Evolutionary conservation across 2,797 vertebrate genomes (phyloP).

Genomic region (Zalophus californianus): DNA sequence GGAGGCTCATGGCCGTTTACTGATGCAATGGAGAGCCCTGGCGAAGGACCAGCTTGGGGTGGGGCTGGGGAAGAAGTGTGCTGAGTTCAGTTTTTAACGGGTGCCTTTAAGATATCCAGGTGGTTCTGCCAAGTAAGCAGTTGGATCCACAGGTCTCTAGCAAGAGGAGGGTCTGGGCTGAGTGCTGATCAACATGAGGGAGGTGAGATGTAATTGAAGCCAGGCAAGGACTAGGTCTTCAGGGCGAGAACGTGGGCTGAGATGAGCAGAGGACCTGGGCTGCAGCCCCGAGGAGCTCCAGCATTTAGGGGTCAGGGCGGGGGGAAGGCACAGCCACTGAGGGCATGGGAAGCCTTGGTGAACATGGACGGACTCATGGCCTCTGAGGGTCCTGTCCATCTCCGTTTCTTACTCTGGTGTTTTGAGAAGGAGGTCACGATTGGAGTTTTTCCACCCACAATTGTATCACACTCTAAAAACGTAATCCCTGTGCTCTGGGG

Average conservation of each 20-base stretch:
- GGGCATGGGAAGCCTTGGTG: background rate
- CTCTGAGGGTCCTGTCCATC: background rate
- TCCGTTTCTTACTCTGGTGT: background rate
- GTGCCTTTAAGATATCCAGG: background rate
- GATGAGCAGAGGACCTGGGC: background rate
- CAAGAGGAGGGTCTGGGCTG: background rate
- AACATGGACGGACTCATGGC: background rate
- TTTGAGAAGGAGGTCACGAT: constrained; percentile 20
- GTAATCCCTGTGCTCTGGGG: background rate
- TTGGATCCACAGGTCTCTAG: background rate
- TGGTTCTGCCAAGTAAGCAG: background rate
- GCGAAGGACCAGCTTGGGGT: background rate
- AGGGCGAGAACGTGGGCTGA: background rate
- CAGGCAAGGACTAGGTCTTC: background rate
- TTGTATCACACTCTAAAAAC: constrained; percentile 25
- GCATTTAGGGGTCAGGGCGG: background rate
- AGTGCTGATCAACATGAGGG: background rate
- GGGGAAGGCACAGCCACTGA: background rate
- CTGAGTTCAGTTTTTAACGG: background rate
- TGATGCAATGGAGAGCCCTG: background rate
- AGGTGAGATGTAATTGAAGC: background rate
- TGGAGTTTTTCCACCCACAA: background rate
- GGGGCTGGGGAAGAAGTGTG: background rate
- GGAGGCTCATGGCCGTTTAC: background rate
- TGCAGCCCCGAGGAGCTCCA: background rate